Percentiles rank a stretch among this genome's conserved stretches.
Evolutionary conservation across 2,113 vertebrate species (phyloP).

Genomic region (Lontra canadensis): DNA sequence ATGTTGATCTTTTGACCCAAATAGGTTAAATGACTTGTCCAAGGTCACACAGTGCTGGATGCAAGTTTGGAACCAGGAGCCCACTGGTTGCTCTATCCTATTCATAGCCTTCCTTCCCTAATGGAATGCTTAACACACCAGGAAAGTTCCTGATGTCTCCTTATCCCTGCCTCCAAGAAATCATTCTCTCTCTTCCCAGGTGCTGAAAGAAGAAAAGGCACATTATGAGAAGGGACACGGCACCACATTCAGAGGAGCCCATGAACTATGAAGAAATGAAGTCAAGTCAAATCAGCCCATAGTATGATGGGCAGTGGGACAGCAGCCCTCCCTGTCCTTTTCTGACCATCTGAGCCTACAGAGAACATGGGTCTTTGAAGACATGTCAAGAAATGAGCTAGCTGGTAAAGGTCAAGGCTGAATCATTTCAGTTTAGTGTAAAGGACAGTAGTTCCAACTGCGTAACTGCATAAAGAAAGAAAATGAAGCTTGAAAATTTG

Average conservation of each 20-base stretch:
- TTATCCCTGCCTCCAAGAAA: neutral
- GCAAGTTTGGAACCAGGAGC: neutral
- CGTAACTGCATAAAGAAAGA: neutral
- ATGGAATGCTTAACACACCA: neutral
- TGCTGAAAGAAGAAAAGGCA: neutral
- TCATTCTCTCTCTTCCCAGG: neutral
- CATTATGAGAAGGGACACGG: neutral
- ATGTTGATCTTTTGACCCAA: neutral
- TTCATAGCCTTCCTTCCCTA: neutral
- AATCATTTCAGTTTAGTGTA: neutral
- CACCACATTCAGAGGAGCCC: neutral
- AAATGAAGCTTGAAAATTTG: neutral
- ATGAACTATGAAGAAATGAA: neutral
- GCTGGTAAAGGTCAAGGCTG: constrained; percentile 8
- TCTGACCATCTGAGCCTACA: neutral
- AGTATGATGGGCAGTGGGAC: accelerated
- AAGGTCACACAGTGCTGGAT: neutral
- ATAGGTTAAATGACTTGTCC: neutral
- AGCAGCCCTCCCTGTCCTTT: neutral
- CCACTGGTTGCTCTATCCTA: neutral
- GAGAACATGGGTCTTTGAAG: neutral
- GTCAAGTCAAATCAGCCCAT: no score
- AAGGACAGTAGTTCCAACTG: neutral
- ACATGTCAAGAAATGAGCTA: neutral
- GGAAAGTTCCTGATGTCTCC: neutral